Base-by-base conservation (phyloP, 2,888 invertebrate species). In the Luperina nickerlii region DNA sequence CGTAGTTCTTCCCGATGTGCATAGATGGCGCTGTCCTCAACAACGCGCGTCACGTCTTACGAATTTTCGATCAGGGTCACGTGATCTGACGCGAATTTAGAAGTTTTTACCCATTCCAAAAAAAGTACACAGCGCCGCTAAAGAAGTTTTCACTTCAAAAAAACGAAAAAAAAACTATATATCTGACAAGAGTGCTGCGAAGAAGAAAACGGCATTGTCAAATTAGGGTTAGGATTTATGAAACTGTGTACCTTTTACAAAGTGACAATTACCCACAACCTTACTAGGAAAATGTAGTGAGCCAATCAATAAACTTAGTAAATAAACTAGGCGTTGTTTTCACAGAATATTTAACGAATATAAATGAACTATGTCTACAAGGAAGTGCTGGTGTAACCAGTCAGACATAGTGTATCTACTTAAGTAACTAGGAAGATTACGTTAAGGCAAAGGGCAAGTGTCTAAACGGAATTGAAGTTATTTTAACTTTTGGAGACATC, bases 301-400 rank as follows among this genome's bases (percentile, higher is more conserved):
- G 63, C 74, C 73, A 68, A 74, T 68, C 65, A 74, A 83, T 62
- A 74, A 42, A 71, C 76, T 78, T 27, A 57, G 48, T 68, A 38
- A 63, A 70, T 67, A 69, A 51, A 51, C 11, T 38, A 63, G 11
- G 24, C 9, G 54, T 54, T 76, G 71, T 79, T 87, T 74, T 66
- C 74, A 68, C 7, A 66, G n/a, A 48, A 71, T 83, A 74, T 79
- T 72, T 83, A 71, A 69, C 32, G 66, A 66, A 69, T 45, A 63
- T 68, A 78, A 81, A 82, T 80, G 60, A 72, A 68, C 66, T 62
- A 63, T 62, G 68, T 74, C 73, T 70, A 89, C 74, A 72, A 74
- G 87, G 87, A 89, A 87, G 71, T 67, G 24, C 1, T 20, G 15
- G 57, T 67, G 63, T 74, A 57, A 75, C 70, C 18, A 24, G 63